phyloP scores from a whole-genome alignment of 2,797 vertebrate species.

The Neostethus bicornis region DNA sequence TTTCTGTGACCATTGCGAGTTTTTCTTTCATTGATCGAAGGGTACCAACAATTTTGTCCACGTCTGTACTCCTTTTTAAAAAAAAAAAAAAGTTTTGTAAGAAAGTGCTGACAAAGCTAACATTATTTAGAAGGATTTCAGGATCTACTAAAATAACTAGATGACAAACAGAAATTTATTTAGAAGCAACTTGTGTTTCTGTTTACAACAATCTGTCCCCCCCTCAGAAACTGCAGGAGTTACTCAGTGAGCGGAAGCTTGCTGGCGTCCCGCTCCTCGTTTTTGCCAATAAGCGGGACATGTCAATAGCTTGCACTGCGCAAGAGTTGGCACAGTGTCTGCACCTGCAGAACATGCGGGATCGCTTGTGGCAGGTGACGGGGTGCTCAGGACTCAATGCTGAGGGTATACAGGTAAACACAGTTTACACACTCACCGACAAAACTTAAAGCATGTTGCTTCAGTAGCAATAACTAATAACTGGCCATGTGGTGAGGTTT shows the following conservation, averaged over 20 bases:
- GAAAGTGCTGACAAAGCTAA: not conserved
- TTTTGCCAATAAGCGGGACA: slow-evolving; percentile 83
- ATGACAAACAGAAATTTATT: not conserved
- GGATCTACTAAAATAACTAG: not conserved
- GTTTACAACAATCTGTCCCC: not conserved
- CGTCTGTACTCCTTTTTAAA: not conserved
- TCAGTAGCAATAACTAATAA: not conserved
- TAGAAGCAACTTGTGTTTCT: not conserved
- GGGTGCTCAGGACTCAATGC: slow-evolving; percentile 76
- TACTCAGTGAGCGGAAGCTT: slow-evolving; percentile 77
- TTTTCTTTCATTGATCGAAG: no score
- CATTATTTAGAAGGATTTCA: not conserved
- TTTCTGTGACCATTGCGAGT: no score
- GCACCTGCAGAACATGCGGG: slow-evolving; percentile 75
- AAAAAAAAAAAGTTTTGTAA: no score
- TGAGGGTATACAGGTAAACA: slow-evolving; percentile 78
- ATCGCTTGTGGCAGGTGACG: slow-evolving; percentile 82
- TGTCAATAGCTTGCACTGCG: slow-evolving; percentile 73
- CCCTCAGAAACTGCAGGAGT: slow-evolving; percentile 77
- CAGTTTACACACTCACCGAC: not conserved
- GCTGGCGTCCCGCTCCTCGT: slow-evolving; percentile 76
- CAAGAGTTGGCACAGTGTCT: slow-evolving; percentile 78
- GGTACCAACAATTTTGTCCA: no score
- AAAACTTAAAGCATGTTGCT: not conserved
- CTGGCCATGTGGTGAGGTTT: not conserved